These are phyloP conservation scores for Drosophila seguyi DNA, from an alignment of 1,140 invertebrate species.

Conservation along the genomic window DNA sequence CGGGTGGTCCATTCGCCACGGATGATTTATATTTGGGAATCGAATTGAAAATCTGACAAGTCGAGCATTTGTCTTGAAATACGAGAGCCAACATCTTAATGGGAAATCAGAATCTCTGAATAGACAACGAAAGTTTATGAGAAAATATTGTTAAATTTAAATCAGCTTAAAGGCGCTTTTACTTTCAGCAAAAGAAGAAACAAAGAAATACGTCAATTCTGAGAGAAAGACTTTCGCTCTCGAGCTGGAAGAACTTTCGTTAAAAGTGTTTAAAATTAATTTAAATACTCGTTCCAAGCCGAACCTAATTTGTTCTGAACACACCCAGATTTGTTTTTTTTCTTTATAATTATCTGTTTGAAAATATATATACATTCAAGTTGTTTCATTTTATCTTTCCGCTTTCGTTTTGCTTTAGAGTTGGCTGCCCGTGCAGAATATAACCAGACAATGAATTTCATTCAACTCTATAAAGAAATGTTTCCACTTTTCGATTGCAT, in stretches of 20 bases:
- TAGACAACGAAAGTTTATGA: background rate
- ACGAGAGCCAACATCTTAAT: background rate
- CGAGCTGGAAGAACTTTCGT: constrained; percentile 28
- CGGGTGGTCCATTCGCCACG: constrained; percentile 12
- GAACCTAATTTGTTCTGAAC: constrained; percentile 1
- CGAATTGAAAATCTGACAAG: constrained; percentile 9
- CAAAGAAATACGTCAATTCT: background rate
- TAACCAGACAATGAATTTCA: constrained; percentile 42
- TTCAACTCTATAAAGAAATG: constrained; percentile 53
- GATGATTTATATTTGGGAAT: constrained; percentile 6
- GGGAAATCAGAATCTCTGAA: background rate
- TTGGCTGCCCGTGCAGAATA: constrained; percentile 10
- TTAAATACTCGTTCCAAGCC: background rate
- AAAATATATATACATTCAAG: background rate
- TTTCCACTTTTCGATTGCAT: constrained; percentile 40
- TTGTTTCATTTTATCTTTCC: constrained; percentile 40
- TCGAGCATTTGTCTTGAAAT: constrained; percentile 3
- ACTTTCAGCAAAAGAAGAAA: constrained; percentile 11
- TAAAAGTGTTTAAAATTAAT: background rate
- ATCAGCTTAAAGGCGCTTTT: constrained; percentile 17
- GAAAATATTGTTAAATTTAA: background rate
- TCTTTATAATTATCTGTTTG: background rate
- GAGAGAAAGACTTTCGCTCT: constrained; percentile 38
- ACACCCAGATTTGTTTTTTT: constrained; percentile 8
- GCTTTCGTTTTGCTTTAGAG: constrained; percentile 26